Conservation (phyloP, 2,888 invertebrate species). For the Eristalis intricaria region DNA sequence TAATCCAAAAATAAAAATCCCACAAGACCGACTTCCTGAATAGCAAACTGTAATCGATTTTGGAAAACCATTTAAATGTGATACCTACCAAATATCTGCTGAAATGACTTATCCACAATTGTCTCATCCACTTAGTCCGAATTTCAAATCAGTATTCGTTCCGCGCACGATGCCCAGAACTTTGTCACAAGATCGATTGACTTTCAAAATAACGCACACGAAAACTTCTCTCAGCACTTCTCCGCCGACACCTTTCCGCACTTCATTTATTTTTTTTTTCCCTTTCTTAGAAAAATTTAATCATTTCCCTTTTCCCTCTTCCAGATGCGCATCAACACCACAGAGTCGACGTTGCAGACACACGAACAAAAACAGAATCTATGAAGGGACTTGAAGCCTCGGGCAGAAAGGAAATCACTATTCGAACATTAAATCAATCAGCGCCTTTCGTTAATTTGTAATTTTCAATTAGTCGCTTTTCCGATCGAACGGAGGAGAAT, state of each 20-base stretch:
- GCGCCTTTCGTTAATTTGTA: conserved; percentile 69
- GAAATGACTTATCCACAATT: not conserved
- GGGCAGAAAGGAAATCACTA: conserved; percentile 43
- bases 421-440: conserved; percentile 68
- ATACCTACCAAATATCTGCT: not conserved
- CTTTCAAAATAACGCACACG: not conserved
- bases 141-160: not conserved
- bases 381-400: conserved; percentile 28
- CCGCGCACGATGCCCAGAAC: not conserved
- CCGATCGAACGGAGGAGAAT: conserved; percentile 36
- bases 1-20: no score
- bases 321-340: not conserved
- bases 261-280: not conserved
- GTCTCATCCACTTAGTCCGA: not conserved
- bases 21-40: no score
- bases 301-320: conserved; percentile 18
- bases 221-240: not conserved
- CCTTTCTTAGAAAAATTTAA: conserved; percentile 10
- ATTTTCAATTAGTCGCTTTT: conserved; percentile 62
- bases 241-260: not conserved
- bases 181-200: not conserved
- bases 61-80: not conserved
- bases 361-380: conserved; percentile 5
- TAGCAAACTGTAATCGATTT: not conserved
- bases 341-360: not conserved